Conservation (phyloP, 2,888 invertebrate species). For the Sclerodermus sp. region DNA sequence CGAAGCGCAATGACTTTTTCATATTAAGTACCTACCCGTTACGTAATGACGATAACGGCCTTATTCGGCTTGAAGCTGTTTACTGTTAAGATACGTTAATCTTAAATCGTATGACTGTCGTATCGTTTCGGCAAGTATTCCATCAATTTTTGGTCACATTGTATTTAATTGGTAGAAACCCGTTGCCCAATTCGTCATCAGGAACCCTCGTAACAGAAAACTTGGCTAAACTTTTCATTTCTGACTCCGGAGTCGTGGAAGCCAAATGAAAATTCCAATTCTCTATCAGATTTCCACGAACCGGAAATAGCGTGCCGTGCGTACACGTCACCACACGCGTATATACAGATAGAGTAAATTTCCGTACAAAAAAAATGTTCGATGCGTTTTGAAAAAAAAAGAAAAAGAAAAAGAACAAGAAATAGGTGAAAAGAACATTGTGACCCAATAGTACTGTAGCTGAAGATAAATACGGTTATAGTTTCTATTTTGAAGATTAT, state of each 20-base stretch:
- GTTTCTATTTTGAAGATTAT: slow-evolving; percentile 47
- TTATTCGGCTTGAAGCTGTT: neutral
- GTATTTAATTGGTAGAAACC: no score
- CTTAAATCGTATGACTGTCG: no score
- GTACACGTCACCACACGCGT: neutral
- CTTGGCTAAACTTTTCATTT: neutral
- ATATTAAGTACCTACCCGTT: slow-evolving; percentile 2
- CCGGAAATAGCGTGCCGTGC: neutral
- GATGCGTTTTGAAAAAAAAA: slow-evolving; percentile 24
- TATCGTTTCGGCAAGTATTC: no score
- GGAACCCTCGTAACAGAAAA: neutral
- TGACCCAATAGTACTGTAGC: slow-evolving; percentile 36
- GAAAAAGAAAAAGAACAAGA: slow-evolving; percentile 11
- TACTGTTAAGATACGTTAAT: neutral
- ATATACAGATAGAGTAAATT: slow-evolving; percentile 21
- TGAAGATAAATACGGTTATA: slow-evolving; percentile 40
- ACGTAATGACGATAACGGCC: neutral
- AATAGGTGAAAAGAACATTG: slow-evolving; percentile 2
- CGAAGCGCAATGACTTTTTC: neutral
- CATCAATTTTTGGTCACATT: no score
- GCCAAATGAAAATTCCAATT: neutral
- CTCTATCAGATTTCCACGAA: neutral
- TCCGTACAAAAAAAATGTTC: slow-evolving; percentile 31
- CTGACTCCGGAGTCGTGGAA: neutral
- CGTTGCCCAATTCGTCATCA: no score